These are phyloP conservation scores for Tipula helvola DNA, from an alignment of 2,888 invertebrate species.

Conservation along the genomic window DNA sequence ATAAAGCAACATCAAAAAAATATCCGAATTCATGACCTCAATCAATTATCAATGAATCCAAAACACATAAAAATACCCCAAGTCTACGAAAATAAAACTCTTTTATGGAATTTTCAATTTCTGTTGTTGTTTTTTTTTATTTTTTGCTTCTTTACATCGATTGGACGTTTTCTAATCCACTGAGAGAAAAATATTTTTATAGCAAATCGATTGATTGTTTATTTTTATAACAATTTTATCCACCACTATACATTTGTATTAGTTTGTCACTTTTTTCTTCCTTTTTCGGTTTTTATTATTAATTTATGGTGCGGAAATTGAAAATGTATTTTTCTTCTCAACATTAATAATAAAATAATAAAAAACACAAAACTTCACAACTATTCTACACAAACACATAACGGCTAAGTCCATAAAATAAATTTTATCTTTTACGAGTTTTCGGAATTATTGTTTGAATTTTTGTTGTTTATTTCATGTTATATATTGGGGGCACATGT, in stretches of 20 bases:
- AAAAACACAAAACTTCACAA: not conserved
- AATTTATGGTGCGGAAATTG: not conserved
- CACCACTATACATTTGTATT: not conserved
- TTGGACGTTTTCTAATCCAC: not conserved
- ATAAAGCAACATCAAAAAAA: not conserved
- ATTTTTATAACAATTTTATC: not conserved
- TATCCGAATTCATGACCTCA: not conserved
- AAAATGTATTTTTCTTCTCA: not conserved
- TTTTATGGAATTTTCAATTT: not conserved
- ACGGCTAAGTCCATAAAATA: not conserved
- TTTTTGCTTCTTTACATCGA: not conserved
- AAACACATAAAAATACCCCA: not conserved
- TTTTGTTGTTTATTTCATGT: not conserved
- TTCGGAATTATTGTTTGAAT: not conserved
- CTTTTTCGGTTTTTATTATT: not conserved
- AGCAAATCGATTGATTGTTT: not conserved
- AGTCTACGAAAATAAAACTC: not conserved
- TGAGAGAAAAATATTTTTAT: not conserved
- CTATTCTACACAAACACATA: not conserved
- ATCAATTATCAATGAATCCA: constrained; percentile 4
- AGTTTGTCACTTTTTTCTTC: not conserved
- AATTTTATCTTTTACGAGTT: not conserved
- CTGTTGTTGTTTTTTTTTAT: not conserved
- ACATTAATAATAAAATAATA: not conserved
- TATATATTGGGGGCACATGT: not conserved